Percentiles rank a stretch among this genome's conserved stretches.
phyloP scores from a whole-genome alignment of 1,140 invertebrate genomes.

The Calliopsis andreniformis region DNA sequence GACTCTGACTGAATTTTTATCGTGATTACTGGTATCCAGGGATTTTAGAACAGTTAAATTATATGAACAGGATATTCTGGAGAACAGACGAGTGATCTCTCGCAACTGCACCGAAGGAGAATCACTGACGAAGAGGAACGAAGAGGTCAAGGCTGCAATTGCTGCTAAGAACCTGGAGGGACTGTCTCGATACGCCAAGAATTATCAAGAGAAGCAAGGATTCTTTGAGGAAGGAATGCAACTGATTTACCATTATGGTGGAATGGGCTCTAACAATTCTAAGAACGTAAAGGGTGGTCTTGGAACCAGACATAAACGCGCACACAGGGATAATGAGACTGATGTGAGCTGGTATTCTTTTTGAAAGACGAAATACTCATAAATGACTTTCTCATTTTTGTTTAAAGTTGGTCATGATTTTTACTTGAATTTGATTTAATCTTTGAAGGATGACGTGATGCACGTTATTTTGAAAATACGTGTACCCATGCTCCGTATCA shows the following conservation, averaged over 20 bases:
- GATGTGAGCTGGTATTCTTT: no score
- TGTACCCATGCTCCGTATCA: slow-evolving; percentile 73
- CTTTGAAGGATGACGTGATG: slow-evolving; percentile 79
- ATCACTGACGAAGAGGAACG: slow-evolving; percentile 73
- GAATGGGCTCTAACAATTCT: slow-evolving; percentile 50
- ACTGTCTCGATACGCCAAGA: slow-evolving; percentile 74
- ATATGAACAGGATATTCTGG: slow-evolving; percentile 70
- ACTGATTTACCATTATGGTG: slow-evolving; percentile 77
- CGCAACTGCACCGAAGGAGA: slow-evolving; percentile 78
- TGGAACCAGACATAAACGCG: slow-evolving; percentile 70
- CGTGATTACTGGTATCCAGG: no score
- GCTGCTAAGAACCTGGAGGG: slow-evolving; percentile 72
- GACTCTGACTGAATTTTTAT: no score
- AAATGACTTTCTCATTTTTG: no score
- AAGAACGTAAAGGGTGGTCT: slow-evolving; percentile 44
- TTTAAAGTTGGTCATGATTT: no score
- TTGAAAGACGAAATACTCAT: no score
- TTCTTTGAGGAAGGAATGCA: slow-evolving; percentile 79
- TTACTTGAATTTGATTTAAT: background rate
- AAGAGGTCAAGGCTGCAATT: slow-evolving; percentile 64
- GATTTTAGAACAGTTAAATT: no score
- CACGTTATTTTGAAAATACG: slow-evolving; percentile 75
- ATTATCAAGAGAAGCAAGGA: slow-evolving; percentile 76
- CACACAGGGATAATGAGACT: slow-evolving; percentile 65
- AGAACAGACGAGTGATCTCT: slow-evolving; percentile 69